Evolutionary conservation across 2,113 vertebrate species (phyloP), one percentile per base, ranked within the genome.

Genomic region (Dipodomys spectabilis): DNA sequence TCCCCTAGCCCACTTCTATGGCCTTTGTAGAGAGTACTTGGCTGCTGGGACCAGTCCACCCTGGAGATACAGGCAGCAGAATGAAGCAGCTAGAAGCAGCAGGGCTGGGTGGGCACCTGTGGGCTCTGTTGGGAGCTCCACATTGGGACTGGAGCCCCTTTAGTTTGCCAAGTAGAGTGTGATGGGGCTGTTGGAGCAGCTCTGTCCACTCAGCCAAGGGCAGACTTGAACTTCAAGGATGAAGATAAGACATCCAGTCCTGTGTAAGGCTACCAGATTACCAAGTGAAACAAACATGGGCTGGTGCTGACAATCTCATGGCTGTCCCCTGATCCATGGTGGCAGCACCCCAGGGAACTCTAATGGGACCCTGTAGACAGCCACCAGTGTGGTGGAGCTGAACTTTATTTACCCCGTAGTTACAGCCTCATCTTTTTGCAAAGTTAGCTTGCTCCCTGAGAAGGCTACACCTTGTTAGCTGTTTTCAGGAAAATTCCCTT

Each of bases 251-350:
- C 44, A 28, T 53, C 30, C 28, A 20, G 3, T 72, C 12, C 49
- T 49, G 49, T 49, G 49, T 49, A 49, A 49, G 49, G 49, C 49
- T 49, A 49, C 49, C 2, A 49, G 49, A 49, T 49, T 49, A 49
- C 12, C 49, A 87, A 2, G 69, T 25, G 72, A 68, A 39, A 7
- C 53, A 15, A 39, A 20, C 67, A 39, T 49, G 81, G 84, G 18
- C 28, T n/a, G n/a, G 22, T 3, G 0, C 32, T 72, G 9, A 25
- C 4, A 7, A 4, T 57, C 44, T 39, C 60, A 53, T 22, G 7
- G 1, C 25, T 27, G n/a, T 39, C 45, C 53, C 5, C 9, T 7
- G 8, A 6, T 19, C 22, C 65, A 2, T 2, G 1, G 30, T 2
- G 1, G 30, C 3, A 1, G 49, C 11, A 57, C 13, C 44, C 20